These are phyloP conservation scores for Centropus unirufus DNA, from an alignment of 2,113 vertebrate species.

Conservation along the genomic window DNA sequence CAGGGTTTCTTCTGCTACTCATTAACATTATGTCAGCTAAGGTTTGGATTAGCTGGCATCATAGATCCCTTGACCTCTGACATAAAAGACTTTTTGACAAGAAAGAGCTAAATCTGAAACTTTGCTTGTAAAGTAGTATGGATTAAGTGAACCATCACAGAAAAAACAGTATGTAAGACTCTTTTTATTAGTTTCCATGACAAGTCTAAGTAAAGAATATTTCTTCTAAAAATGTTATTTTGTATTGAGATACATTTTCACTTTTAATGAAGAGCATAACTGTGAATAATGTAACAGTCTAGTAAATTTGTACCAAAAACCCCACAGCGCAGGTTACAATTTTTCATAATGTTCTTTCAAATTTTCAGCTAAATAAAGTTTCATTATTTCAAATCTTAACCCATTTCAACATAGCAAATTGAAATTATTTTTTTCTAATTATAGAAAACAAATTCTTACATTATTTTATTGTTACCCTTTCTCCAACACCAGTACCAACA, in stretches of 20 bases:
- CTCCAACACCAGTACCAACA: neutral
- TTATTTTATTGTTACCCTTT: neutral
- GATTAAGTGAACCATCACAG: slow-evolving; percentile 18
- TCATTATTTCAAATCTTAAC: neutral
- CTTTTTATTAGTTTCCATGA: slow-evolving; percentile 57
- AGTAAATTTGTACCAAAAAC: neutral
- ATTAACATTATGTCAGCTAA: slow-evolving; percentile 73
- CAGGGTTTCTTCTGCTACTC: slow-evolving; percentile 73
- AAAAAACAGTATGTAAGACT: slow-evolving; percentile 15
- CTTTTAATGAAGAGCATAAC: neutral
- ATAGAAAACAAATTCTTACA: neutral
- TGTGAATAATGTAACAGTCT: neutral
- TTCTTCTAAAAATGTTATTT: slow-evolving; percentile 40
- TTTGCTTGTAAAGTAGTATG: slow-evolving; percentile 39
- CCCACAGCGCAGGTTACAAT: neutral
- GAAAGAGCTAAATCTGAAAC: slow-evolving; percentile 47
- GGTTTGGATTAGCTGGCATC: slow-evolving; percentile 69
- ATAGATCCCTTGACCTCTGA: slow-evolving; percentile 60
- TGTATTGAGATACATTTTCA: slow-evolving; percentile 21
- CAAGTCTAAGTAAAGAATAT: slow-evolving; percentile 17
- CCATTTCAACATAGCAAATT: neutral
- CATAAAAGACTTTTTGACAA: slow-evolving; percentile 63
- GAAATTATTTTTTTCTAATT: neutral
- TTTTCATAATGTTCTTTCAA: neutral
- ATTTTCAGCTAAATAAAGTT: neutral